Base-by-base conservation (phyloP, 2,888 invertebrate species). In the Drosophila macrospina region DNA sequence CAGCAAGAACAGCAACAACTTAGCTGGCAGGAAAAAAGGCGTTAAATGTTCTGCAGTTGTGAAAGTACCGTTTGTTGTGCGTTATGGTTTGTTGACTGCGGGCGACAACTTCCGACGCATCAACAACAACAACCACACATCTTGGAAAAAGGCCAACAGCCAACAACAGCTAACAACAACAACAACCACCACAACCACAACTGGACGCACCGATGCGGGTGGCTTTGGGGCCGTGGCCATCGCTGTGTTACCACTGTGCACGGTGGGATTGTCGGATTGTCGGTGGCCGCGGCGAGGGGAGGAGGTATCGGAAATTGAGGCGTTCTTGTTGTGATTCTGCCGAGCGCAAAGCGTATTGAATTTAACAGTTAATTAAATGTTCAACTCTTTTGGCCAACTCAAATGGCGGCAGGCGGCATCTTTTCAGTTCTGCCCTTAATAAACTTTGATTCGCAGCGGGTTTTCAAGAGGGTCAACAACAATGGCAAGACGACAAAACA, bases 361-460 rank as follows among this genome's bases (percentile, higher is more conserved):
- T 89, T 90, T 79, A 69, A 78, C 78, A 80, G 83, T 83, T 90
- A 90, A 90, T 90, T 89, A 85, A 86, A 85, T 86, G 86, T 89
- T 83, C 77, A 71, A 74, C 84, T 77, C 69, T 75, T 44, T 59
- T 50, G 37, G 51, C 60, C 55, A 69, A 59, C 39, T 56, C 48
- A 44, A 34, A 54, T 42, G 15, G 51, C 54, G 44, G 15, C 36
- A 11, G 36, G 34, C 51, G 42, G 41, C 54, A 55, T 39, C 48
- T 41, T 55, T 54, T 42, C n/a, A 30, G 28, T 42, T 34, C 16
- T 64, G 48, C 47, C 37, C 44, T 47, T 54, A 47, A 54, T 62
- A 76, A 76, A 71, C 70, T 79, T 74, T 69, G 70, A 78, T 74
- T 57, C 70, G 50, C 56, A 45, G 56, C 36, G 30, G 55, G 28